Evolutionary conservation across 2,888 invertebrate species (phyloP).

Genomic region (Tenthredo distinguenda): DNA sequence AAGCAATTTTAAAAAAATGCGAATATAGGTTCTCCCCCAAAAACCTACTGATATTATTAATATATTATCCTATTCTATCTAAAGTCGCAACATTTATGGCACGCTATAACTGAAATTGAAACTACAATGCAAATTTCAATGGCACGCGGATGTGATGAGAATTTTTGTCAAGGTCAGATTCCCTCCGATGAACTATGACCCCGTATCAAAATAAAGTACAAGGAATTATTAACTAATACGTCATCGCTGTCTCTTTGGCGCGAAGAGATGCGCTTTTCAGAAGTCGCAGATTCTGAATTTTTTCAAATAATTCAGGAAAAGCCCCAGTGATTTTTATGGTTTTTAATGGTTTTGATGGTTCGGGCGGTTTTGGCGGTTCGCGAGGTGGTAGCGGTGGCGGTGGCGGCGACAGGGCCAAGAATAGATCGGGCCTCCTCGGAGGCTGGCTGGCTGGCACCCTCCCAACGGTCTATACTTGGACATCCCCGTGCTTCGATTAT

Average conservation of each 20-base stretch:
- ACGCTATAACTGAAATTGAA: not conserved
- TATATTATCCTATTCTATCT: too few species aligned
- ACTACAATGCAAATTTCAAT: not conserved
- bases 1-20: not conserved
- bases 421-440: slow-evolving; percentile 74
- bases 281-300: not conserved
- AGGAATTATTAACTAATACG: not conserved
- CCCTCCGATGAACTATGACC: not conserved
- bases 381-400: slow-evolving; percentile 70
- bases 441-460: slow-evolving; percentile 82
- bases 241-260: not conserved
- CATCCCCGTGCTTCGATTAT: slow-evolving; percentile 86
- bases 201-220: not conserved
- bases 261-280: not conserved
- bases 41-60: too few species aligned
- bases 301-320: slow-evolving; percentile 49
- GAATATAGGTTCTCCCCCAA: too few species aligned
- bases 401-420: slow-evolving; percentile 75
- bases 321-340: slow-evolving; percentile 58
- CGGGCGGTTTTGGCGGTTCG: slow-evolving; percentile 56
- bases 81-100: too few species aligned
- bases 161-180: slow-evolving; percentile 19
- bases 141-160: not conserved
- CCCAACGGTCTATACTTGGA: slow-evolving; percentile 95
- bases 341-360: slow-evolving; percentile 63